These are phyloP conservation scores for Idris sp. DNA, from an alignment of 1,140 invertebrate species.

Conservation along the genomic window DNA sequence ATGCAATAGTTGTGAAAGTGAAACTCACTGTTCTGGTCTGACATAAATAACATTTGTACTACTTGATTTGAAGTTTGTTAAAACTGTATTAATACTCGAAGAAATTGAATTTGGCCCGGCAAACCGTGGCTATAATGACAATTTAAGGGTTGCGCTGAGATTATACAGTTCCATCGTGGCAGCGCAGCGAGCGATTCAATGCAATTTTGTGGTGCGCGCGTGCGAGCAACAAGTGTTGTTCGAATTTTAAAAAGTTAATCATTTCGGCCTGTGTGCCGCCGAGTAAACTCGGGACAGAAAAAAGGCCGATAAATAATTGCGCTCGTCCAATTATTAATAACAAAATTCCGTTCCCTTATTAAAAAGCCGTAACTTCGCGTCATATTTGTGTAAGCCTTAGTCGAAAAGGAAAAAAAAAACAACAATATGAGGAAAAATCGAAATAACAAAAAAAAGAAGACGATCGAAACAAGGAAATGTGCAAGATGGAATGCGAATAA, in stretches of 20 bases:
- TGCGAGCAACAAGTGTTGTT: constrained; percentile 48
- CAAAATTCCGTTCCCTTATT: constrained; percentile 42
- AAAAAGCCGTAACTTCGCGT: constrained; percentile 11
- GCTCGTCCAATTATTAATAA: constrained; percentile 29
- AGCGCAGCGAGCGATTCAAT: constrained; percentile 25
- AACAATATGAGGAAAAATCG: no score
- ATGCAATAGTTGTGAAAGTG: no score
- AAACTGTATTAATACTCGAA: no score
- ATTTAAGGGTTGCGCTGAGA: no score
- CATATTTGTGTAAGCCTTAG: constrained; percentile 11
- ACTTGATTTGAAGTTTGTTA: no score
- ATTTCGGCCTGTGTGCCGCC: constrained; percentile 3
- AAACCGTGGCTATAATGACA: no score
- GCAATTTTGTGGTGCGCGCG: constrained; percentile 34
- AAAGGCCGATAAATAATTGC: constrained; percentile 28
- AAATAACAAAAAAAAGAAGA: no score
- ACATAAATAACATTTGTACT: no score
- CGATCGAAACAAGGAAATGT: constrained; percentile 9
- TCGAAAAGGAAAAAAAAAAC: constrained; percentile 14
- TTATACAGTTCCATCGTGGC: no score
- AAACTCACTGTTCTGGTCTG: no score
- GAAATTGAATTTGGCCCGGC: no score
- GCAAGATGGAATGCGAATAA: constrained; percentile 52
- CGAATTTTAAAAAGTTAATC: constrained; percentile 49
- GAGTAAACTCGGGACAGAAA: not conserved